Evolutionary conservation across 2,797 vertebrate species (phyloP).

Genomic region (Ctenopoma multispine): DNA sequence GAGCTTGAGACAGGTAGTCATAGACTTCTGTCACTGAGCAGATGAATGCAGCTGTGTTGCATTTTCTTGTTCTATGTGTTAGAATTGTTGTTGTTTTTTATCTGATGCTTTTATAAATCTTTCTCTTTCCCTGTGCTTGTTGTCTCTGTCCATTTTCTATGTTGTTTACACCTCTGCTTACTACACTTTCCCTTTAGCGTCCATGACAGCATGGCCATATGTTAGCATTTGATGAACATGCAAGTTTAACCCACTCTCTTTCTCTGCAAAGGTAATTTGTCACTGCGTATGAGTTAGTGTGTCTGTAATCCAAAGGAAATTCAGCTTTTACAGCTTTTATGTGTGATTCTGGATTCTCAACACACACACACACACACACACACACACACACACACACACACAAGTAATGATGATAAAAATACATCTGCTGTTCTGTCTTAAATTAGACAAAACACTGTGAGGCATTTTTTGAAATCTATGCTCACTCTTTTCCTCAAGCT

Average conservation of each 20-base stretch:
- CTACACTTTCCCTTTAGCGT: conserved; percentile 34
- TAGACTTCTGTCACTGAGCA: conserved; percentile 30
- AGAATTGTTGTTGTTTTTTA: conserved; percentile 13
- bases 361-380: conserved; percentile 37
- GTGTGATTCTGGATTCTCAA: conserved; percentile 41
- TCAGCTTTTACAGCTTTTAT: conserved; percentile 40
- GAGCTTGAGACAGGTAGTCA: conserved; percentile 49
- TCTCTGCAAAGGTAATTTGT: conserved; percentile 32
- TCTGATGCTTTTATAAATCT: conserved; percentile 16
- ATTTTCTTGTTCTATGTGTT: conserved; percentile 23
- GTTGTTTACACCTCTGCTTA: conserved; percentile 36
- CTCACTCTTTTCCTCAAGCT: conserved; percentile 53
- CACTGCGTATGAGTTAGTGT: conserved; percentile 14
- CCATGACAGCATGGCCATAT: conserved; percentile 48
- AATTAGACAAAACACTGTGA: conserved; percentile 53
- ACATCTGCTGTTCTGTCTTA: conserved; percentile 50
- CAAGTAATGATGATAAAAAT: conserved; percentile 56
- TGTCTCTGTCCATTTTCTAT: conserved; percentile 32
- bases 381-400: conserved; percentile 40
- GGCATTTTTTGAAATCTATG: conserved; percentile 46
- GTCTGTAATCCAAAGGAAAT: conserved; percentile 37
- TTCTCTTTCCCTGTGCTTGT: conserved; percentile 8
- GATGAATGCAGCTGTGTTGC: conserved; percentile 37
- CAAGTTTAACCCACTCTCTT: conserved; percentile 23
- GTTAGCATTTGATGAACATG: conserved; percentile 50